phyloP scores from a whole-genome alignment of 92 coral and sea anemone genomes.

The Meandrina meandrites region DNA sequence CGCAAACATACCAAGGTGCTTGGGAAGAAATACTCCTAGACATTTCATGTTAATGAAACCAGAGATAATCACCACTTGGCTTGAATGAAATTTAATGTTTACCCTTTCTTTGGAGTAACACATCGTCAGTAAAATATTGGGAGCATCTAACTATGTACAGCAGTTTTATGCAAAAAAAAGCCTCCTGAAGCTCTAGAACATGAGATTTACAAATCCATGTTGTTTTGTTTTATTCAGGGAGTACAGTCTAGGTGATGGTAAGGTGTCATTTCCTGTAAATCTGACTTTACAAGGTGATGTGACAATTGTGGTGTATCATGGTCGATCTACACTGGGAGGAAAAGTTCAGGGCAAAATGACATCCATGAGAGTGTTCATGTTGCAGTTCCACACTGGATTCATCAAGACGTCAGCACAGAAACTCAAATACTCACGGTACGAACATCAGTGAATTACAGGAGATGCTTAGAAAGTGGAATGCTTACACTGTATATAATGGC shows the following conservation, averaged over 20 bases:
- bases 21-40: too few species aligned
- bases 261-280: conserved; percentile 87
- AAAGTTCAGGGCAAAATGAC: conserved; percentile 99
- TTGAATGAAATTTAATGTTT: too few species aligned
- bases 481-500: too few species aligned
- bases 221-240: conserved; percentile 64
- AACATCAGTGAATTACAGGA: background rate
- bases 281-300: conserved; percentile 95
- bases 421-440: conserved; percentile 92
- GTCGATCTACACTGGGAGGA: conserved; percentile 95
- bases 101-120: too few species aligned
- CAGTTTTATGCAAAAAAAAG: too few species aligned
- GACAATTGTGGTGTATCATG: conserved; percentile 90
- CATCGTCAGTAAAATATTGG: too few species aligned
- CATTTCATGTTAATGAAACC: too few species aligned
- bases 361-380: conserved; percentile 86
- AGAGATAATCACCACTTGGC: too few species aligned
- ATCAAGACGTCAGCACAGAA: conserved; percentile 87
- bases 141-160: too few species aligned
- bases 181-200: too few species aligned
- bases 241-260: conserved; percentile 84
- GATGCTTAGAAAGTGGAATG: background rate
- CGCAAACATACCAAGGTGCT: too few species aligned
- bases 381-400: conserved; percentile 98
- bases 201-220: background rate